Evolutionary conservation across 1,140 invertebrate genomes (phyloP), one percentile per base, ranked within the genome.

Genomic region (Rhopalosiphum padi): DNA sequence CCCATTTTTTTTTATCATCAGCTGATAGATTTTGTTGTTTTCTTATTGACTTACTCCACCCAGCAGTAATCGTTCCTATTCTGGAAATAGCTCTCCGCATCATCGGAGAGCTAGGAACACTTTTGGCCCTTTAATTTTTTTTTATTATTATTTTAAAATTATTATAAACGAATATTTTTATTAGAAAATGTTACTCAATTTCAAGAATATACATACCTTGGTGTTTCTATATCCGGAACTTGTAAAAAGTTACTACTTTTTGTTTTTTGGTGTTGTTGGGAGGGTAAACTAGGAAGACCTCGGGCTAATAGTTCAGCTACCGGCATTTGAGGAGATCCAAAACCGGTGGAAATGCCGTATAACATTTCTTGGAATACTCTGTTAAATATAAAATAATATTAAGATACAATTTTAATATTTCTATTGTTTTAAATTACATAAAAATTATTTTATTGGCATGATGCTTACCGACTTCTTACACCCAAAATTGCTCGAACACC

Each of bases 61-160:
- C 98, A 2, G 98, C 97, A 21, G 98, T 98, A 93, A 99, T 97
- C 15, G 97, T 98, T 25, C 98, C 98, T 89, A 99, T 95, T 51
- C 98, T 96, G 11, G 97, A 98, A 95, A 99, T 98, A 6, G 98
- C 98, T 53, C 98, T 96, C 95, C 98, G 98, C 94, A 99, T 98
- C 97, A 98, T 98, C n/a, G 98, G 98, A 55, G 98, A 98, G 94
- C 98, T 98, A 6, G 98, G 98, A 55, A 98, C 98, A 95, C 98
- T 98, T 96, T 99, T 99, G 94, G 98, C 98, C 95, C 98, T 97
- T 95, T 95, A 96, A 95, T 53, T 51, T 83, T 23, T n/a, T 93
- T 91, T 87, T 25, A 25, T 35, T 53, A n/a, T 94, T 90, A 48
- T 22, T 25, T 37, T 41, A 3, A 60, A 23, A 68, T 60, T 0